phyloP scores from a whole-genome alignment of 2,888 invertebrate species.

The Sialis lutaria region DNA sequence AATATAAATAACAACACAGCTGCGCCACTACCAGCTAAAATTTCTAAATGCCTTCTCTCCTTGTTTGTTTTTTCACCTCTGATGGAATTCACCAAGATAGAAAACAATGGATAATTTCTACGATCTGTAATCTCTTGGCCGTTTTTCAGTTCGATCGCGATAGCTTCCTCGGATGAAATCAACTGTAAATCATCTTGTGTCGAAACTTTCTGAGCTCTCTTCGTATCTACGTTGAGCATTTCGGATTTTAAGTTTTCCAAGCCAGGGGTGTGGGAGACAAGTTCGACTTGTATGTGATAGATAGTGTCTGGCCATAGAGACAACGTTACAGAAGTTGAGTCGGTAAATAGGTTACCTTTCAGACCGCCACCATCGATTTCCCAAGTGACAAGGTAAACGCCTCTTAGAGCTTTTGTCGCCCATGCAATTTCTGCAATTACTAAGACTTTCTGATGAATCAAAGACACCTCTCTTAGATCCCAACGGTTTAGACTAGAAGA shows the following conservation, averaged over 20 bases:
- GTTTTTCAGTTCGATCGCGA: slow-evolving; percentile 29
- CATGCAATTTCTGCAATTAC: slow-evolving; percentile 57
- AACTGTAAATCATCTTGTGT: slow-evolving; percentile 45
- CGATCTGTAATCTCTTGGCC: slow-evolving; percentile 15
- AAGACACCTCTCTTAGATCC: slow-evolving; percentile 47
- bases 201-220: slow-evolving; percentile 42
- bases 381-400: slow-evolving; percentile 67
- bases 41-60: slow-evolving; percentile 34
- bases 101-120: slow-evolving; percentile 30
- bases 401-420: slow-evolving; percentile 46
- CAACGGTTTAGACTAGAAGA: slow-evolving; percentile 33
- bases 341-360: slow-evolving; percentile 66
- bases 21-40: slow-evolving; percentile 39
- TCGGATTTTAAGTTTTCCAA: slow-evolving; percentile 43
- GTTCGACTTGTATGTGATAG: slow-evolving; percentile 63
- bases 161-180: slow-evolving; percentile 16
- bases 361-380: slow-evolving; percentile 68
- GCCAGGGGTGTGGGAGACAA: slow-evolving; percentile 40
- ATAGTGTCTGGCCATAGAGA: slow-evolving; percentile 67
- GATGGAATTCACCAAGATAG: slow-evolving; percentile 43
- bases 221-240: slow-evolving; percentile 46
- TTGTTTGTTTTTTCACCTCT: slow-evolving; percentile 36
- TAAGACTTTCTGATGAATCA: slow-evolving; percentile 53
- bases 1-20: slow-evolving; percentile 30
- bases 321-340: slow-evolving; percentile 59